phyloP scores from a whole-genome alignment of 2,888 invertebrate genomes.

The Fragum whitleyi region DNA sequence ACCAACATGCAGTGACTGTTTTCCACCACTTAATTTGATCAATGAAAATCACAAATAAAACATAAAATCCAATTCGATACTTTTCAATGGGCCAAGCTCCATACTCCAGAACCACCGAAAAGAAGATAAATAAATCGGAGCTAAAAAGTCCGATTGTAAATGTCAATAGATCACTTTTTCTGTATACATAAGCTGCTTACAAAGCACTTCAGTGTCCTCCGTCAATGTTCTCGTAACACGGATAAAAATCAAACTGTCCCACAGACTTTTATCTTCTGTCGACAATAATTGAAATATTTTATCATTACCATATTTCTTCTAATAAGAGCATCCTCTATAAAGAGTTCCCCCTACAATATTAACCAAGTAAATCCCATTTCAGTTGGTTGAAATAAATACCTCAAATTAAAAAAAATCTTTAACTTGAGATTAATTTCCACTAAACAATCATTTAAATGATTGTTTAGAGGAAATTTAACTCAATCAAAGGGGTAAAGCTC shows the following conservation, averaged over 20 bases:
- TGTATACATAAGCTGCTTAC: conserved; percentile 29
- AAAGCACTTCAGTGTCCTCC: conserved; percentile 12
- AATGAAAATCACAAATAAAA: neutral
- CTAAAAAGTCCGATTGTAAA: conserved; percentile 12
- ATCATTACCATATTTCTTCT: neutral
- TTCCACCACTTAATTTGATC: neutral
- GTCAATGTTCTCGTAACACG: neutral
- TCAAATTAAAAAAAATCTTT: too few relatives aligned
- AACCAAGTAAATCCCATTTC: too few relatives aligned
- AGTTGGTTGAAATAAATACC: too few relatives aligned
- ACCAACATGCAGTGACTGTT: too few relatives aligned
- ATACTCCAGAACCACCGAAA: neutral
- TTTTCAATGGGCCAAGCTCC: conserved; percentile 2
- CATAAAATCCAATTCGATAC: neutral
- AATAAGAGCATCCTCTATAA: too few relatives aligned
- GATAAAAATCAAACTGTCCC: conserved; percentile 15
- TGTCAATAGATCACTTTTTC: conserved; percentile 27
- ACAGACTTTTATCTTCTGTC: conserved; percentile 3
- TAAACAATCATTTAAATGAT: too few relatives aligned
- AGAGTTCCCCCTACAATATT: too few relatives aligned
- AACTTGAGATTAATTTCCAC: too few relatives aligned
- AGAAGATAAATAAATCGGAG: conserved; percentile 12
- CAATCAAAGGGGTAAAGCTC: too few relatives aligned
- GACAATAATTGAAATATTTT: neutral
- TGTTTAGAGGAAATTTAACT: too few relatives aligned